These are phyloP conservation scores for Lochmaea capreae DNA, from an alignment of 2,888 invertebrate species.

Conservation along the genomic window DNA sequence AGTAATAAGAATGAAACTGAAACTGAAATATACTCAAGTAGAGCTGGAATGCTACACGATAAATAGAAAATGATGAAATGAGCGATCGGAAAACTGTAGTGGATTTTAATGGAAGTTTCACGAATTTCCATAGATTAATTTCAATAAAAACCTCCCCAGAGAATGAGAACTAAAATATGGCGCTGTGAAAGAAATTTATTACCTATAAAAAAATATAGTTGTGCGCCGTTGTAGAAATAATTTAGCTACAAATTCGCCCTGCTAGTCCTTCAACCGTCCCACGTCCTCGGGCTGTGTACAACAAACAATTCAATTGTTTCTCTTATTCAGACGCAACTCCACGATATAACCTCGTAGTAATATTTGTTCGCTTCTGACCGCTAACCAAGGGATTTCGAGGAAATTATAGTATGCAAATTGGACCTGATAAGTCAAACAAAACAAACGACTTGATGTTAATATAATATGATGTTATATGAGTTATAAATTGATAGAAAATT, in stretches of 20 bases:
- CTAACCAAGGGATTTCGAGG: slow-evolving; percentile 16
- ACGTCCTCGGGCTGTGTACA: slow-evolving; percentile 47
- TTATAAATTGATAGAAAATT: slow-evolving; percentile 5
- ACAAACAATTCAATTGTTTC: slow-evolving; percentile 46
- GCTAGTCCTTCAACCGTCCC: slow-evolving; percentile 8
- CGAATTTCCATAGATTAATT: too few relatives aligned
- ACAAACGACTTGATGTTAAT: slow-evolving; percentile 9
- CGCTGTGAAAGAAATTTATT: not conserved
- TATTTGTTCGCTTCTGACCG: slow-evolving; percentile 28
- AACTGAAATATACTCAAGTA: too few relatives aligned
- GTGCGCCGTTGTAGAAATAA: not conserved
- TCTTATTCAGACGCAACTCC: slow-evolving; percentile 33
- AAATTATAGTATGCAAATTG: slow-evolving; percentile 15
- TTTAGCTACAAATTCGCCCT: slow-evolving; percentile 10
- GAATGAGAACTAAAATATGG: too few relatives aligned
- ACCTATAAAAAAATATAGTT: not conserved
- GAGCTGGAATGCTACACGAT: too few relatives aligned
- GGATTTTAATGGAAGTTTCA: too few relatives aligned
- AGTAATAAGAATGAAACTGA: too few relatives aligned
- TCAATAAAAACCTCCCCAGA: too few relatives aligned
- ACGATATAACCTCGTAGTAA: slow-evolving; percentile 26
- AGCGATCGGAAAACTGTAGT: too few relatives aligned
- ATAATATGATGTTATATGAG: not conserved
- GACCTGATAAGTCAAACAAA: slow-evolving; percentile 18
- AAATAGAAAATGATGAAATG: too few relatives aligned